A percentile compares a stretch with the other conserved stretches of the same genome.
Conservation (phyloP, 2,797 vertebrate genomes). For the Zonotrichia albicollis region DNA sequence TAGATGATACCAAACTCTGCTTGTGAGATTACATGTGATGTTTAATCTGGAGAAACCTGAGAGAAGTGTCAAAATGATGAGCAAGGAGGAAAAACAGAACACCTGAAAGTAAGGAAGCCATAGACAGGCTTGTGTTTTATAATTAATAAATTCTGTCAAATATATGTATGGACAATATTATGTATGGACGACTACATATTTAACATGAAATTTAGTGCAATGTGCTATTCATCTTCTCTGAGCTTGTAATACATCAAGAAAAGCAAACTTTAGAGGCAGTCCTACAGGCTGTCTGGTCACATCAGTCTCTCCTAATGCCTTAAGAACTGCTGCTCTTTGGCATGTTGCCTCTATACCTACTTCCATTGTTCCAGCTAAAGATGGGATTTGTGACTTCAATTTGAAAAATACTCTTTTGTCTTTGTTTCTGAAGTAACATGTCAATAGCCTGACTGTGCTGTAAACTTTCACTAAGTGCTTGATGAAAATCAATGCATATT, state of each 20-base stretch:
- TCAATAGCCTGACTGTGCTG: neutral
- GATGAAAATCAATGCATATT: neutral
- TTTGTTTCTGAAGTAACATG: conserved; percentile 7
- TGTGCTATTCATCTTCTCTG: neutral
- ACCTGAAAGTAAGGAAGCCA: neutral
- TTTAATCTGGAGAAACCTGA: neutral
- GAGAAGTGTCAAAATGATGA: neutral
- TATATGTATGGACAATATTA: neutral
- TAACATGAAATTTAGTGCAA: neutral
- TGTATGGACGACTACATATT: neutral
- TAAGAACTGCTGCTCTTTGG: neutral
- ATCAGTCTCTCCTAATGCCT: neutral
- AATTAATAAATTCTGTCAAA: conserved; percentile 26
- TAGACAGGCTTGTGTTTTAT: neutral
- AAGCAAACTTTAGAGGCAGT: neutral
- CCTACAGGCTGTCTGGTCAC: neutral
- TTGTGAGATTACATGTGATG: neutral
- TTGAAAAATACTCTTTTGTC: neutral
- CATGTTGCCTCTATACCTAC: neutral
- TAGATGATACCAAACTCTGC: neutral
- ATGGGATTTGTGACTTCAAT: neutral
- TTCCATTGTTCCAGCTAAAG: neutral
- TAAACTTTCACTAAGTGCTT: conserved; percentile 12
- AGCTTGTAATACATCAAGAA: conserved; percentile 11
- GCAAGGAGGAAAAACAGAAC: neutral